Evolutionary conservation across 2,797 vertebrate species (phyloP), one percentile per base, ranked within the genome.

Genomic region (Pseudomugil tenellus): DNA sequence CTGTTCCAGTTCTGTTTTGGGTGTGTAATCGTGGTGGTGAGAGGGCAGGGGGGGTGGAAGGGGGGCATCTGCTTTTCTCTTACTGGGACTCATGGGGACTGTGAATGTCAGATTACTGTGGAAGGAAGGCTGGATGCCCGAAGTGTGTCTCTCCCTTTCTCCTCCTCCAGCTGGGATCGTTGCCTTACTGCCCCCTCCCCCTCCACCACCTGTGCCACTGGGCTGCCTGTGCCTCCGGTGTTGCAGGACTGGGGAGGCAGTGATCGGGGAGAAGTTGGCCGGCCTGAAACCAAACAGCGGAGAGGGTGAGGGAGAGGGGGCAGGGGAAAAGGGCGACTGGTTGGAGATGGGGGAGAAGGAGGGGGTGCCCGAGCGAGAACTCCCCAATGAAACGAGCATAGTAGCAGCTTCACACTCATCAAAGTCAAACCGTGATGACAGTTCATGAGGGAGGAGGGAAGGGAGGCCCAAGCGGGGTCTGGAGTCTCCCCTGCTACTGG

Each of bases 401-500:
- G 95, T 96, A 8, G 97, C 96, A 0, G 97, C 97, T 85, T 97
- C 97, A 17, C 97, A 98, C 91, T 98, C 97, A 0, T 97, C 97
- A 3, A 96, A 95, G 86, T 97, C 96, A 58, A 98, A 98, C 48
- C 97, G 95, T 0, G 96, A 92, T 0, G 92, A 96, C 81, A 97
- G 80, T 39, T 97, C 97, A 0, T 93, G 94, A 37, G 93, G 87
- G 62, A 94, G 89, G 70, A 93, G 87, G 0, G 95, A 92, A 1
- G 96, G 88, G 13, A 96, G 92, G 55, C 95, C 94, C 49, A 97
- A 89, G 35, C 95, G 95, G 31, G 96, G 96, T 28, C 96, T 92
- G 1, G 96, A 96, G 85, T 96, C 95, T 61, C 95, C 95, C 49
- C 96, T 95, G 92, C 96, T 96, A 48, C 90, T 87, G 51, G 95